Base-by-base conservation (phyloP, 2,888 invertebrate species). In the Noctua fimbriata region DNA sequence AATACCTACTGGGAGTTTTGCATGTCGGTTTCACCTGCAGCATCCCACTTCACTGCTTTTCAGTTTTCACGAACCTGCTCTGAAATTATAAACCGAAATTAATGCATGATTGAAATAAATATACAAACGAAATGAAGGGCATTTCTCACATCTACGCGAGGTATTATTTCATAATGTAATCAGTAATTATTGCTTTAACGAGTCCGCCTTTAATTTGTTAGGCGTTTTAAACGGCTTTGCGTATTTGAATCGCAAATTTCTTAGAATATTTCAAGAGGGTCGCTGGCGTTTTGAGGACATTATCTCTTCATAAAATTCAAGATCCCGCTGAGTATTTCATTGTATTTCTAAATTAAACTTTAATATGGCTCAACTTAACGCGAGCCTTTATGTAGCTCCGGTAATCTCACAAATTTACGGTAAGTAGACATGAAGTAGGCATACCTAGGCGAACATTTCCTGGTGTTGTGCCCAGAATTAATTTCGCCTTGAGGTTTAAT, bases 161-260 rank as follows among this genome's bases (percentile, higher is more conserved):
- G 92, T 94, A 94, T 94, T 94, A 95, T 94, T 94, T 94, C 93
- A 95, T 96, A 95, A 95, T 95, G 93, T 95, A 96, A 96, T 96
- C 96, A 96, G 96, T 95, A 96, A 97, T 96, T 96, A 95, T 95
- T 94, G 94, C 95, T 94, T 95, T 95, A 96, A 96, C 96, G 96
- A 96, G 96, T 94, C 95, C 93, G 95, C 94, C 95, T 96, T 96
- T 96, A 96, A 97, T 97, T 97, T 96, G 96, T 96, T 95, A 96
- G 96, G 96, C 96, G 96, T 96, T 96, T 96, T 95, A 96, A 96
- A 96, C 96, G 96, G 96, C 96, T 96, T 96, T 95, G 92, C 95
- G 95, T 94, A 97, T 97, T 97, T 97, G 96, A 97, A 96, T 96
- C 96, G 94, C 96, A 97, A 97, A 97, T 97, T 96, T 95, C 96